These are phyloP conservation scores for Rhagologus leucostigma DNA, from an alignment of 2,113 vertebrate species.

Conservation along the genomic window DNA sequence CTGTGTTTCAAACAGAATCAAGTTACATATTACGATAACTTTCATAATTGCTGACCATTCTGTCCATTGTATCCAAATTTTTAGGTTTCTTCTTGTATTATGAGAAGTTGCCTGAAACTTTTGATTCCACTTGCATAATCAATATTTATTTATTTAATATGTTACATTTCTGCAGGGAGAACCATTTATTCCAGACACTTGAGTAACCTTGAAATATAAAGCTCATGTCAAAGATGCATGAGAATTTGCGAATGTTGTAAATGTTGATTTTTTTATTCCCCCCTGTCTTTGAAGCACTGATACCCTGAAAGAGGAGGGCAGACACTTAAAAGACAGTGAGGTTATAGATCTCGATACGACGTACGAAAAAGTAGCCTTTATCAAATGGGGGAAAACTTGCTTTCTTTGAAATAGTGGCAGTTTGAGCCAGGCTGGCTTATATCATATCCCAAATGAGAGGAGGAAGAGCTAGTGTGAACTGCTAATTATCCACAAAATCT, in stretches of 20 bases:
- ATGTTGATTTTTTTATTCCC: not conserved
- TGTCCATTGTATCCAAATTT: not conserved
- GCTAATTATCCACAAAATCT: not conserved
- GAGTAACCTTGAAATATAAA: not conserved
- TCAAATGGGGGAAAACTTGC: not conserved
- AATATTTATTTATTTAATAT: not conserved
- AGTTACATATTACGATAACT: not conserved
- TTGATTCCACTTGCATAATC: not conserved
- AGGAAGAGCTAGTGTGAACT: not conserved
- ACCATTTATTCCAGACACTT: not conserved
- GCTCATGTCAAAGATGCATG: not conserved
- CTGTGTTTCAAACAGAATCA: not conserved
- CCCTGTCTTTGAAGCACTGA: not conserved
- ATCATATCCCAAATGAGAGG: accelerated
- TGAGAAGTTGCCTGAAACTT: not conserved
- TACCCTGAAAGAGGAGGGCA: not conserved
- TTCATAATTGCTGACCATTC: not conserved
- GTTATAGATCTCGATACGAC: not conserved
- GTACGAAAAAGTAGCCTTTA: not conserved
- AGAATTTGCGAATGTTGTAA: not conserved
- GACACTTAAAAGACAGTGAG: not conserved
- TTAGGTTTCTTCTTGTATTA: not conserved
- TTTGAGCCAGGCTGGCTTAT: not conserved
- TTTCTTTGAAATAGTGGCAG: not conserved
- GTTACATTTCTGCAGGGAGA: not conserved